Conservation (phyloP, 1,140 invertebrate species). For the Bombus sylvicola region DNA sequence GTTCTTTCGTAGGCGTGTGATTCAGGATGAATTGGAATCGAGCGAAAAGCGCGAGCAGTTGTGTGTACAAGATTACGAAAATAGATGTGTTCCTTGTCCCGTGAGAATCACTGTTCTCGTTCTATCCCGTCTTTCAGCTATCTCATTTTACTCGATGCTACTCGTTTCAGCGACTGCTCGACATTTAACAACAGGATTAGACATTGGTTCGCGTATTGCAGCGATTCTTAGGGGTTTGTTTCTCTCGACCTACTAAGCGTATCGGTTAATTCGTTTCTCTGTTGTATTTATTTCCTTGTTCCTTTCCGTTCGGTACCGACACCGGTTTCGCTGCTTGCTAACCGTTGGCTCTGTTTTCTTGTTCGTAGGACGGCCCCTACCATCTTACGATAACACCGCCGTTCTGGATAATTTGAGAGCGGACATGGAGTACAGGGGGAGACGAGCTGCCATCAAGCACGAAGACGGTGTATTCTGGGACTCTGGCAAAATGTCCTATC, state of each 20-base stretch:
- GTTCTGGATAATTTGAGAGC: conserved; percentile 67
- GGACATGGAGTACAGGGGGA: conserved; percentile 54
- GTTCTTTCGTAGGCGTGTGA: too few relatives aligned
- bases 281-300: not conserved
- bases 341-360: conserved; percentile 65
- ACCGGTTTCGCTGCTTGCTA: conserved; percentile 19
- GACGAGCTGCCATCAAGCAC: conserved; percentile 42
- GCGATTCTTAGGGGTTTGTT: not conserved
- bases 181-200: not conserved
- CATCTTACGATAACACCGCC: conserved; percentile 40
- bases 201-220: not conserved
- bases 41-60: conserved; percentile 1
- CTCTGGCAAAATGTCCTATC: conserved; percentile 65
- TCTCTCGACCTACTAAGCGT: not conserved
- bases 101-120: conserved; percentile 10
- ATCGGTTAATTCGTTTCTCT: not conserved
- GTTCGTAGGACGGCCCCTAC: conserved; percentile 71
- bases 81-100: conserved; percentile 28
- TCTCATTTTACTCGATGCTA: not conserved
- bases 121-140: not conserved
- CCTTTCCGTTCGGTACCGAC: not conserved
- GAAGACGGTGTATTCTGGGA: conserved; percentile 72
- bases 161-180: conserved; percentile 5
- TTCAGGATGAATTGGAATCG: not conserved
- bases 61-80: conserved; percentile 28